These are phyloP conservation scores for Dryococelus australis DNA, from an alignment of 2,888 invertebrate genomes.

Conservation along the genomic window DNA sequence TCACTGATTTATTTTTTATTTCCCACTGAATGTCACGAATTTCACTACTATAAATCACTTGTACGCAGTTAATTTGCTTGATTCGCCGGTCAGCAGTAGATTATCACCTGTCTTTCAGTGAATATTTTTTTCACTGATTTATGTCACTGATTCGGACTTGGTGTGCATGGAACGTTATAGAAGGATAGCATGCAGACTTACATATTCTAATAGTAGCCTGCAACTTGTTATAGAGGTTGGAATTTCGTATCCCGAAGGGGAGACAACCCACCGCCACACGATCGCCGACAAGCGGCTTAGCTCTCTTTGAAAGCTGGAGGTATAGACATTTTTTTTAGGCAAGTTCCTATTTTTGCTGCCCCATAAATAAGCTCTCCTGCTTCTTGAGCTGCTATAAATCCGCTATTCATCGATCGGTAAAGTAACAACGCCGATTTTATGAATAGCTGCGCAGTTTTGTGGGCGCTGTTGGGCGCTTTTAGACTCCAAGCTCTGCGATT, in stretches of 20 bases:
- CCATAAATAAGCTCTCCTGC: neutral
- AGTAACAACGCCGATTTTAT: neutral
- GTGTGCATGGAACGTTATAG: no score
- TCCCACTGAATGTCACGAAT: no score
- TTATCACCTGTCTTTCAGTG: no score
- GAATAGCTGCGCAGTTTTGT: neutral
- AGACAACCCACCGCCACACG: neutral
- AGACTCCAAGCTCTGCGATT: neutral
- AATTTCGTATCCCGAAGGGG: neutral
- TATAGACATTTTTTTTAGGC: neutral
- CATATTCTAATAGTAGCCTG: no score
- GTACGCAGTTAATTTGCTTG: no score
- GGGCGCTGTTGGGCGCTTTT: neutral
- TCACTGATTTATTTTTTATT: no score
- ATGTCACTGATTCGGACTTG: no score
- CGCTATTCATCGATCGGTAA: neutral
- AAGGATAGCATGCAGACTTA: no score
- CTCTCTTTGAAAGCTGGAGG: neutral
- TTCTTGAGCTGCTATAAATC: neutral
- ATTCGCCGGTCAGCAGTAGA: no score
- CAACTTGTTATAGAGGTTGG: no score
- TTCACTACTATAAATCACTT: no score
- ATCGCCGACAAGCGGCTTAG: neutral
- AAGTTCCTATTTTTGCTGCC: neutral
- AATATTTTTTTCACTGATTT: no score